These are phyloP conservation scores for Zygaena filipendulae DNA, from an alignment of 2,888 invertebrate genomes.

Conservation along the genomic window DNA sequence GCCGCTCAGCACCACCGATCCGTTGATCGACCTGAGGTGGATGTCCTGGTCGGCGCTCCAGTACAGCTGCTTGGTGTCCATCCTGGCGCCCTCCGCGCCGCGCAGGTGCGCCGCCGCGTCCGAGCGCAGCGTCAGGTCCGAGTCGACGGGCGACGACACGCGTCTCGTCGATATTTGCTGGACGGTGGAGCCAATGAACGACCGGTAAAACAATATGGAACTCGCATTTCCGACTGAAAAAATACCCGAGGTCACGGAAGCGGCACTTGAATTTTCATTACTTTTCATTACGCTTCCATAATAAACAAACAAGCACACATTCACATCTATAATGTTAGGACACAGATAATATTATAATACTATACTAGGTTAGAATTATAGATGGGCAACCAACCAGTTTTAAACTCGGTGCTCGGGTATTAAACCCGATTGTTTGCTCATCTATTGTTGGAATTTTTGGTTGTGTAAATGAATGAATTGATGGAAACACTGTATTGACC, in stretches of 20 bases:
- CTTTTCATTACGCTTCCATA: not conserved
- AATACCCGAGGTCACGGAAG: too few species aligned
- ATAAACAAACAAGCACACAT: too few species aligned
- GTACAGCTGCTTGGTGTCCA: conserved; percentile 77
- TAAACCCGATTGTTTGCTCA: too few species aligned
- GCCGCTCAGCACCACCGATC: conserved; percentile 75
- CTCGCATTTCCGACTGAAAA: not conserved
- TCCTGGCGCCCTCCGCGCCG: conserved; percentile 82
- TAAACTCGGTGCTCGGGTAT: too few species aligned
- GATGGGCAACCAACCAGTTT: too few species aligned
- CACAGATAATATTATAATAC: too few species aligned
- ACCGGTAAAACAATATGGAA: not conserved
- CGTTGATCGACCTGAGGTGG: conserved; percentile 79
- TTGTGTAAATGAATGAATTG: too few species aligned
- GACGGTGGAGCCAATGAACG: conserved; percentile 5
- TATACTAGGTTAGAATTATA: too few species aligned
- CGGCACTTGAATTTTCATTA: not conserved
- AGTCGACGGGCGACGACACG: conserved; percentile 78
- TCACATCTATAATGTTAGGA: too few species aligned
- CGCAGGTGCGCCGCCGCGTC: conserved; percentile 75
- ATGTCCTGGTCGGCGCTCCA: conserved; percentile 86
- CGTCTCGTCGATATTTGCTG: conserved; percentile 75
- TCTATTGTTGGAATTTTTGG: too few species aligned
- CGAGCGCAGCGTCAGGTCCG: conserved; percentile 74
- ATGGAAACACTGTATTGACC: too few species aligned